Percentiles rank a stretch among this genome's conserved stretches.
These are phyloP conservation scores for Macropus fuliginosus DNA, from an alignment of 2,797 vertebrate genomes.

Conservation along the genomic window DNA sequence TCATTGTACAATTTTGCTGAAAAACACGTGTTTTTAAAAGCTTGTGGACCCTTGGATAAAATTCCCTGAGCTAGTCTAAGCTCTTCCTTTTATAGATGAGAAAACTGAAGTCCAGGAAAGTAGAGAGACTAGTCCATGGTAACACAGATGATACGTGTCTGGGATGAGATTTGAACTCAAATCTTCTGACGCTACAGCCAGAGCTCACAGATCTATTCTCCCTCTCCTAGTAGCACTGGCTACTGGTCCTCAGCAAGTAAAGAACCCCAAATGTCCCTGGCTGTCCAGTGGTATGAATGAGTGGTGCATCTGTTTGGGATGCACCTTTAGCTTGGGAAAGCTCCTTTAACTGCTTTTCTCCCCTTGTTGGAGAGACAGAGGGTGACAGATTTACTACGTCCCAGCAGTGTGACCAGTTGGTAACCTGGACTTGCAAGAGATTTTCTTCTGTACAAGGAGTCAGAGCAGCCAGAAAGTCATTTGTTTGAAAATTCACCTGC, in stretches of 20 bases:
- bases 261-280: neutral
- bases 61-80: neutral
- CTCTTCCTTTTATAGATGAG: neutral
- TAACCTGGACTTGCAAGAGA: neutral
- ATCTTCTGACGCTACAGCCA: neutral
- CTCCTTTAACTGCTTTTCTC: neutral
- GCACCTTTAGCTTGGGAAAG: too few relatives aligned
- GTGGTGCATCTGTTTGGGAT: neutral
- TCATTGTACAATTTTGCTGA: neutral
- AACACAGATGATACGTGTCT: neutral
- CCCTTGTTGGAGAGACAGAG: neutral
- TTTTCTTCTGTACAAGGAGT: fast-evolving
- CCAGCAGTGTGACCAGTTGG: neutral
- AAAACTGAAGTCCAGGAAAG: neutral
- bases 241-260: neutral
- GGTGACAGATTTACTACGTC: neutral
- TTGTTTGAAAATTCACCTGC: neutral
- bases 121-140: neutral
- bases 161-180: neutral
- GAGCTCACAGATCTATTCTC: neutral
- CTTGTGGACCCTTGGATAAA: neutral
- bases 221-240: neutral
- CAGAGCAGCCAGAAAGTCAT: neutral
- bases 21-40: neutral
- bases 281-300: neutral